These are phyloP conservation scores for Bugula neritina DNA, from an alignment of 2,888 invertebrate species.

Conservation along the genomic window DNA sequence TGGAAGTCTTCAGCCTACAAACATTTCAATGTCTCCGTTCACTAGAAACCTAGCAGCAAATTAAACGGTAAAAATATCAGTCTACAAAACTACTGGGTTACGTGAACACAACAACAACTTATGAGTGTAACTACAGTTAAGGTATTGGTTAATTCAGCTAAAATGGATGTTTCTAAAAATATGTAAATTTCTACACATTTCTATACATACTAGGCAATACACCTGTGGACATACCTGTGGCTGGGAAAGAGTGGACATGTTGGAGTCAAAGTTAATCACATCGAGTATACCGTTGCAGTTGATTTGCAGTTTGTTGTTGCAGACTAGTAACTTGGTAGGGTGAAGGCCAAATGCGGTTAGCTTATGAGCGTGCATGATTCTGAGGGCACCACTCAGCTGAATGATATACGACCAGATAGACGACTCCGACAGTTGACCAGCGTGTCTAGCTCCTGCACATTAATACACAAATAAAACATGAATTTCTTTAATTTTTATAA, in stretches of 20 bases:
- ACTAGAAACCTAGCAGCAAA: no score
- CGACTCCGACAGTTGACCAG: conserved; percentile 73
- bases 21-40: no score
- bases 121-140: no score
- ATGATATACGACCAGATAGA: conserved; percentile 92
- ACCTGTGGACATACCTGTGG: conserved; percentile 24
- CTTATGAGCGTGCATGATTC: conserved; percentile 77
- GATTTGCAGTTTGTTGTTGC: conserved; percentile 64
- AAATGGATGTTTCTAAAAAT: no score
- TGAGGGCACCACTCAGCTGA: conserved; percentile 85
- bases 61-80: no score
- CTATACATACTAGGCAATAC: no score
- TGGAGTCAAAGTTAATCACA: conserved; percentile 66
- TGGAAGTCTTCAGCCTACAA: conserved; percentile 82
- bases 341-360: conserved; percentile 55
- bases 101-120: no score
- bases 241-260: neutral
- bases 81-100: no score
- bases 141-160: no score
- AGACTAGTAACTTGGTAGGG: conserved; percentile 73
- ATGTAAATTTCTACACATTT: no score
- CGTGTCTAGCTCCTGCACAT: neutral
- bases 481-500: no score
- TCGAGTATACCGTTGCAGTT: conserved; percentile 77
- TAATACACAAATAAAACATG: no score